phyloP scores from a whole-genome alignment of 2,113 vertebrate species.

The Melanerpes aurifrons region DNA sequence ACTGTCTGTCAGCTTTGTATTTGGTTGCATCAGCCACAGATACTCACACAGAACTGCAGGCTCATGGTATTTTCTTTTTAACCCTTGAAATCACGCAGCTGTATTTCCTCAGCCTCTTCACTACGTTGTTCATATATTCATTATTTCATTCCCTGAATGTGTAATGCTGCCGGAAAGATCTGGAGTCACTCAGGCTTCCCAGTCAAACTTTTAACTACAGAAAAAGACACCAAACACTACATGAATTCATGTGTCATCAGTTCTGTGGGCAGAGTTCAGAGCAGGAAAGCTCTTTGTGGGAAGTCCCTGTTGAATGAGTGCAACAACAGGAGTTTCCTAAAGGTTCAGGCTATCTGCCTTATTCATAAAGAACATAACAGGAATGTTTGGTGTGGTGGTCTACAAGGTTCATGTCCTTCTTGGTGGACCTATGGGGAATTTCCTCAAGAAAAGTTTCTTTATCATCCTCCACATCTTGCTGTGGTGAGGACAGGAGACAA shows the following conservation, averaged over 20 bases:
- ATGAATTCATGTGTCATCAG: not conserved
- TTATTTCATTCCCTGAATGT: not conserved
- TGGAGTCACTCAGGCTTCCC: not conserved
- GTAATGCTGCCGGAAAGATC: fast-evolving
- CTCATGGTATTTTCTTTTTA: not conserved
- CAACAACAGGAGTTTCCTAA: not conserved
- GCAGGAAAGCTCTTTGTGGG: not conserved
- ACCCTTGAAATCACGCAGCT: not conserved
- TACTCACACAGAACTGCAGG: not conserved
- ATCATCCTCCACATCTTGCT: not conserved
- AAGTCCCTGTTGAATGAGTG: not conserved
- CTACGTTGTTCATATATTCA: fast-evolving
- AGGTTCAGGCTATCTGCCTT: not conserved
- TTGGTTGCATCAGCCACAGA: not conserved
- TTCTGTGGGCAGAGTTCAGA: not conserved
- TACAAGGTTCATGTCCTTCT: not conserved
- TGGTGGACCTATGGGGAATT: not conserved
- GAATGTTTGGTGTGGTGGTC: not conserved
- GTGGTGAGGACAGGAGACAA: not conserved
- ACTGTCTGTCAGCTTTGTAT: constrained; percentile 7
- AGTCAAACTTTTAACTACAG: not conserved
- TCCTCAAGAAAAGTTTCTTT: not conserved
- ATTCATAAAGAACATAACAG: fast-evolving
- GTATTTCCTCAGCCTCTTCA: not conserved
- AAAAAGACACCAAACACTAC: not conserved